Conservation (phyloP, 2,888 invertebrate species). For the Sinelater perroti region DNA sequence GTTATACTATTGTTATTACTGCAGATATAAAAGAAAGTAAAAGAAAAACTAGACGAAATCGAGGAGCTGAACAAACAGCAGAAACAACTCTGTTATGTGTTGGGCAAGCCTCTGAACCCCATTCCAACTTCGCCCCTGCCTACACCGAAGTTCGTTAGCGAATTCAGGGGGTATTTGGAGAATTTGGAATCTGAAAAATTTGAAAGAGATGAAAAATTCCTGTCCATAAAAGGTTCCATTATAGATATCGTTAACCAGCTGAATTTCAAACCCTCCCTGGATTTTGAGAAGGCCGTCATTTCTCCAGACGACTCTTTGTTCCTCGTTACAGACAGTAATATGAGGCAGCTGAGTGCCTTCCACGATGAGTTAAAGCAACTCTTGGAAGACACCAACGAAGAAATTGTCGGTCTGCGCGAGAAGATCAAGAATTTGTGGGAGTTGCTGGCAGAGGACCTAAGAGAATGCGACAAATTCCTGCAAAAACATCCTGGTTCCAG, state of each 20-base stretch:
- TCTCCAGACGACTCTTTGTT: constrained; percentile 62
- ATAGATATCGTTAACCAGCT: constrained; percentile 56
- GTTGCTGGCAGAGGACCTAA: constrained; percentile 73
- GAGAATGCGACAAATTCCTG: constrained; percentile 71
- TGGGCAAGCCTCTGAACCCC: constrained; percentile 65
- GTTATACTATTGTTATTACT: too few species aligned
- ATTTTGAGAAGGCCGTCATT: constrained; percentile 59
- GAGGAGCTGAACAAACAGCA: constrained; percentile 65
- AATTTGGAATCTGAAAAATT: constrained; percentile 69
- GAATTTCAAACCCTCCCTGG: constrained; percentile 55
- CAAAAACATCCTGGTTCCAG: constrained; percentile 69
- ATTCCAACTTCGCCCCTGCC: constrained; percentile 67
- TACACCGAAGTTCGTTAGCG: constrained; percentile 67
- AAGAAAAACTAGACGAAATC: constrained; percentile 62
- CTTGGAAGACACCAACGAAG: constrained; percentile 64
- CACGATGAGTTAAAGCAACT: constrained; percentile 66
- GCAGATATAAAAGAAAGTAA: constrained; percentile 63
- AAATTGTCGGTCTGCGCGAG: constrained; percentile 70
- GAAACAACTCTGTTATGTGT: constrained; percentile 63
- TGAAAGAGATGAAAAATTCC: constrained; percentile 61
- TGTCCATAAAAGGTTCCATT: constrained; percentile 57
- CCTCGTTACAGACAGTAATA: constrained; percentile 68
- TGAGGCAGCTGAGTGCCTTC: constrained; percentile 68
- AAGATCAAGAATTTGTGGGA: constrained; percentile 76
- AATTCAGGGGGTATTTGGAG: constrained; percentile 68